Evolutionary conservation across 2,888 invertebrate genomes (phyloP), one percentile per base, ranked within the genome.

Genomic region (Scrobipalpa costella): DNA sequence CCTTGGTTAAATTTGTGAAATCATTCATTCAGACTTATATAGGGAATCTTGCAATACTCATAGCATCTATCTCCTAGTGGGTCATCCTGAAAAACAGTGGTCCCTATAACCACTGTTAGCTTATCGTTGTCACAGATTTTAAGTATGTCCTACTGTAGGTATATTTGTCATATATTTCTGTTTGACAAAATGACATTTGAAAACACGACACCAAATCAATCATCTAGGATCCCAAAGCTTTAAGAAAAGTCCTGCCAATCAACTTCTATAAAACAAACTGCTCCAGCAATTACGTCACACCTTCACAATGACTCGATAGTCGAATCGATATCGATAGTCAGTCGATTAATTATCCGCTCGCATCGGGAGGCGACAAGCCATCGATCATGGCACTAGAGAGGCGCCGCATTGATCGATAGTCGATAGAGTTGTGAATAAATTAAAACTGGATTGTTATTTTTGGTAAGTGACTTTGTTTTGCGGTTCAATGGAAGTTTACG

Each of bases 351-450:
- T 87, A 88, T 81, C 79, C 34, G 47, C 73, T 83, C 78, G 77
- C 80, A 81, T 80, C 78, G 78, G 72, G 78, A 78, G 76, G 81
- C 72, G 81, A 80, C 85, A 80, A 80, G 74, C 78, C 78, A 89
- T 90, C 88, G 80, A 88, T 90, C 89, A 89, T 78, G 70, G 71
- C 70, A 66, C 71, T 71, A 69, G 69, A 72, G 78, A 86, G 86
- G 88, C 86, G 88, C 84, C 84, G 81, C 73, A 67, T 78, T 85
- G 87, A 88, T 86, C 79, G 87, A 88, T 88, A 83, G 80, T 79
- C 76, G 15, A 15, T 11, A 78, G 27, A 27, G 78, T 77, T 69
- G 81, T 78, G 85, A 83, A 86, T 86, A 85, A 82, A 87, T 88
- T 86, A 86, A 85, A 84, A 83, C 75, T 69, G 69, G 77, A 81